A percentile compares a stretch with the other conserved stretches of the same genome.
These are phyloP conservation scores for Hemitrygon akajei DNA, from an alignment of 2,797 vertebrate species.

Conservation along the genomic window DNA sequence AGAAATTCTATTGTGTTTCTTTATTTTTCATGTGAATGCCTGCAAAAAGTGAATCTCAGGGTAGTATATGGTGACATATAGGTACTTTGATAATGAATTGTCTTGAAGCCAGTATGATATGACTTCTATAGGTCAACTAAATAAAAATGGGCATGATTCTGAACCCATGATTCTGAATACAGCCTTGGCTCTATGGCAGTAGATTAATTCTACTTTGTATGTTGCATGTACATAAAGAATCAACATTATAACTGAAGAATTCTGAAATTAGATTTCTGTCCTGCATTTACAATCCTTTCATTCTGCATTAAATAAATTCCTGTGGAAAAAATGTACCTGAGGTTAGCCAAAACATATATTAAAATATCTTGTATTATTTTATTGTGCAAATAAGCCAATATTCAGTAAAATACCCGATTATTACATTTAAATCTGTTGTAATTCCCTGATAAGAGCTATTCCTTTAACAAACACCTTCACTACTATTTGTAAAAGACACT, in stretches of 20 bases:
- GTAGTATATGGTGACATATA: no score
- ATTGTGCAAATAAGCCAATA: constrained; percentile 33
- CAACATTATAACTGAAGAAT: not conserved
- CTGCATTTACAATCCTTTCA: not conserved
- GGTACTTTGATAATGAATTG: no score
- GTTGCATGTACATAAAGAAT: not conserved
- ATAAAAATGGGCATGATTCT: not conserved
- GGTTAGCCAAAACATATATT: constrained; percentile 3
- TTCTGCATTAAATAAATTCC: not conserved
- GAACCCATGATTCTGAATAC: not conserved
- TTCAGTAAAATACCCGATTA: not conserved
- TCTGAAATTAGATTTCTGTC: not conserved
- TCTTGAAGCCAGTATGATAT: constrained; percentile 1
- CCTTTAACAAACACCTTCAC: not conserved
- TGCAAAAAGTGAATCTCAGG: no score
- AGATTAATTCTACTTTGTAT: not conserved
- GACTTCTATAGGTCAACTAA: not conserved
- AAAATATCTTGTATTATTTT: constrained; percentile 17
- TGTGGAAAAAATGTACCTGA: constrained; percentile 20
- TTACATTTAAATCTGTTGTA: not conserved
- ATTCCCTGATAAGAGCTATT: not conserved
- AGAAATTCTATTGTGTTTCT: no score
- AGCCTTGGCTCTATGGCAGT: not conserved
- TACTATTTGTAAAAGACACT: not conserved
- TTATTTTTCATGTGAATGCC: no score